A percentile compares a stretch with the other conserved stretches of the same genome.
These are phyloP conservation scores for Labeo catla DNA, from an alignment of 2,113 vertebrate species.

Conservation along the genomic window DNA sequence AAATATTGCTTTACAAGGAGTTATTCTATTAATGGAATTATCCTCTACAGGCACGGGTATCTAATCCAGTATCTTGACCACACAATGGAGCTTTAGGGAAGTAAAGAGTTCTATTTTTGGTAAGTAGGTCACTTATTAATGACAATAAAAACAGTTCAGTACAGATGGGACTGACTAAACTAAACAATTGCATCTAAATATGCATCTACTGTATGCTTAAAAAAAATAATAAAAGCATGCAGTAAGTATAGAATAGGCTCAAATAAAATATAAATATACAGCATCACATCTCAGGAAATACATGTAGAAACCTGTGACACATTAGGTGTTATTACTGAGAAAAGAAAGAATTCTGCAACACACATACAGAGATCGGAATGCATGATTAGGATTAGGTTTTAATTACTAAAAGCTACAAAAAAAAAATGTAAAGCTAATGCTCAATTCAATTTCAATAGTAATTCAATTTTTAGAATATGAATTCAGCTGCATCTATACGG, in stretches of 20 bases:
- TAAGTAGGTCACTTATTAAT: neutral
- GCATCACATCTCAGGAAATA: neutral
- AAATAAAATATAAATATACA: neutral
- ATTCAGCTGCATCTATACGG: neutral
- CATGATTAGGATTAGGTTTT: neutral
- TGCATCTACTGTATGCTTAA: neutral
- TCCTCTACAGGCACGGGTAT: neutral
- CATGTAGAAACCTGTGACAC: neutral
- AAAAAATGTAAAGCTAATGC: too few relatives aligned
- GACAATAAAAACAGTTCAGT: neutral
- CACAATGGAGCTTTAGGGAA: neutral
- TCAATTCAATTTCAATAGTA: too few relatives aligned
- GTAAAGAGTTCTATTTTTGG: neutral
- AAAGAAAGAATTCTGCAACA: neutral
- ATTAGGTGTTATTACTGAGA: neutral
- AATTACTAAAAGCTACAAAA: too few relatives aligned
- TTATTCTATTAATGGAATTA: neutral
- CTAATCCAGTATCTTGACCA: neutral
- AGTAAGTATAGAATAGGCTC: neutral
- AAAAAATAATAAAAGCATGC: neutral
- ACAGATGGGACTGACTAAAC: neutral
- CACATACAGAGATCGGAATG: neutral
- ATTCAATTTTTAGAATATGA: neutral
- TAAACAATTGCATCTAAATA: neutral
- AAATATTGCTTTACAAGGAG: neutral